Conservation (phyloP, 1,140 invertebrate species). For the Meloidogyne exigua region DNA sequence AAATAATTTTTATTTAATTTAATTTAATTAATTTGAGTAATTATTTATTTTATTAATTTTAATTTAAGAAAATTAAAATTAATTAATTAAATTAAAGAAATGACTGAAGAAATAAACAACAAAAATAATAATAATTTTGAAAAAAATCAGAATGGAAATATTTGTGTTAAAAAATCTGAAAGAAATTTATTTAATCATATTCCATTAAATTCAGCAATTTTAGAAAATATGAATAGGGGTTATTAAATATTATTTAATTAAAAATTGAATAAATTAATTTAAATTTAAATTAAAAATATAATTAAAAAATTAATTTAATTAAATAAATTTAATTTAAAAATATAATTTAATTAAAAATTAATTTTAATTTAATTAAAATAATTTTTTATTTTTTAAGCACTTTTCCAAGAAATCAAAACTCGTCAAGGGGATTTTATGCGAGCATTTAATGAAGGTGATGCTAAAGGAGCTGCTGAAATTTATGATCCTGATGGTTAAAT, state of each 20-base stretch:
- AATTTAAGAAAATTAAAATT: no score
- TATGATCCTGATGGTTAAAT: constrained; percentile 57
- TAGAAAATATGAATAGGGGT: constrained; percentile 50
- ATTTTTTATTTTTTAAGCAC: constrained; percentile 42
- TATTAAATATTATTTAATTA: background rate
- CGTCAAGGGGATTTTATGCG: constrained; percentile 62
- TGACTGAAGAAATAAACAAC: background rate
- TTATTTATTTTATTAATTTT: no score
- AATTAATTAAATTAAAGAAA: background rate
- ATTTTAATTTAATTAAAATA: no score
- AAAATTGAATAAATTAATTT: background rate
- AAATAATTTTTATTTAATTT: no score
- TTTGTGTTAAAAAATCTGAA: constrained; percentile 9
- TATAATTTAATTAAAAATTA: no score
- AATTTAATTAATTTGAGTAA: no score
- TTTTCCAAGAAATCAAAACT: constrained; percentile 63
- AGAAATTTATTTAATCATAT: constrained; percentile 44
- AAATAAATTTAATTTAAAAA: no score
- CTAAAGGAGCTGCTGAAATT: constrained; percentile 50
- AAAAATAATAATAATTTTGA: background rate
- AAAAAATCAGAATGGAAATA: background rate
- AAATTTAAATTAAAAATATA: no score
- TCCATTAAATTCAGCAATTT: constrained; percentile 40
- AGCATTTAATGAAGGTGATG: constrained; percentile 60
- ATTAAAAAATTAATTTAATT: no score